These are phyloP conservation scores for Eulemur rubriventer DNA, from an alignment of 2,797 vertebrate species.

Conservation along the genomic window DNA sequence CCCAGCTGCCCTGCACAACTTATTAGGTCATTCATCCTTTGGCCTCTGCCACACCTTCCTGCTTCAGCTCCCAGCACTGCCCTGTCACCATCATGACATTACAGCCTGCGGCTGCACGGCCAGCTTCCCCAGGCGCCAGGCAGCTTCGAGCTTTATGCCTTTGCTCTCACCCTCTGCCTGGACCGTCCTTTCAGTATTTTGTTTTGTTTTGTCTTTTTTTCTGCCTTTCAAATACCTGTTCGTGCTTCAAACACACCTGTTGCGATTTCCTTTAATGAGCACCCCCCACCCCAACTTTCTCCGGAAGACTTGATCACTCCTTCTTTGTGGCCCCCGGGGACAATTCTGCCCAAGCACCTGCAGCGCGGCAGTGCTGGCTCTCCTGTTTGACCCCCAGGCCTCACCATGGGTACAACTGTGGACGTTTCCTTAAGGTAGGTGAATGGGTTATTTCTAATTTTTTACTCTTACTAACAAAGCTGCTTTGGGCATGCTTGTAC, in stretches of 20 bases:
- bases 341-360: not conserved
- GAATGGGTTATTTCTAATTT: not conserved
- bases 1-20: not conserved
- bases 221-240: not conserved
- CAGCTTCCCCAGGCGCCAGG: not conserved
- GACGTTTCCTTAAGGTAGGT: not conserved
- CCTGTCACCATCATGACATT: accelerated
- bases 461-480: not conserved
- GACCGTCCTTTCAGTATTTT: not conserved
- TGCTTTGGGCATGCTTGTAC: not conserved
- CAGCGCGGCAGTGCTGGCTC: not conserved
- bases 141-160: not conserved
- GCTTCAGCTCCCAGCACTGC: not conserved
- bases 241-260: not conserved
- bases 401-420: not conserved
- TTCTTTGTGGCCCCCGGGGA: no score
- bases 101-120: accelerated
- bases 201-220: not conserved
- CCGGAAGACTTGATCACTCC: not conserved
- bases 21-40: not conserved
- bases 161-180: not conserved
- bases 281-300: not conserved
- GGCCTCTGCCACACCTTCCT: not conserved
- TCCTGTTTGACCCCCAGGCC: not conserved
- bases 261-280: not conserved